These are phyloP conservation scores for Sebastes wilsoni DNA, from an alignment of 2,797 vertebrate species.

Conservation along the genomic window DNA sequence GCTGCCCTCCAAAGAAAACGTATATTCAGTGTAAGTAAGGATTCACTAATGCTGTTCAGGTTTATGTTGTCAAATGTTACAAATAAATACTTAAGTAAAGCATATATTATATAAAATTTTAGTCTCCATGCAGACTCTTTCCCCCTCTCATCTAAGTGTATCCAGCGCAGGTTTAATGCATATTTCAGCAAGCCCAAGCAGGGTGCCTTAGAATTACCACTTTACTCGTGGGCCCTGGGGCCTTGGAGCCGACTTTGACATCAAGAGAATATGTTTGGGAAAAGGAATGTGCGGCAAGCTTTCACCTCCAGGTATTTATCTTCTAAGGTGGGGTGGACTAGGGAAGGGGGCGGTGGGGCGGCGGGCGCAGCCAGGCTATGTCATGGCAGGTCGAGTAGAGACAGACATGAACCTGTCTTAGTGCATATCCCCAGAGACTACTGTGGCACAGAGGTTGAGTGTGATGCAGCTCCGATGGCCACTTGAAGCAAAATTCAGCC, in stretches of 20 bases:
- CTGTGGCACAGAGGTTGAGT: constrained; percentile 19
- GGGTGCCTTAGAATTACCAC: constrained; percentile 92
- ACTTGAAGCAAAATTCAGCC: constrained; percentile 40
- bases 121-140: constrained; percentile 76
- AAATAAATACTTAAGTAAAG: constrained; percentile 56
- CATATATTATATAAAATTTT: constrained; percentile 57
- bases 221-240: constrained; percentile 89
- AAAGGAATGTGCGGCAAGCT: constrained; percentile 96
- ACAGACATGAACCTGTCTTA: constrained; percentile 74
- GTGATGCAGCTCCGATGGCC: constrained; percentile 40
- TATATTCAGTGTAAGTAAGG: neutral
- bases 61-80: constrained; percentile 14
- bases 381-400: constrained; percentile 78
- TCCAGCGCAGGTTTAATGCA: constrained; percentile 91
- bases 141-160: constrained; percentile 81
- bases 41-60: neutral
- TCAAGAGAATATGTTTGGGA: constrained; percentile 92
- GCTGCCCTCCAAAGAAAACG: neutral
- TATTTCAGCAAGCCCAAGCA: constrained; percentile 98
- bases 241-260: constrained; percentile 93
- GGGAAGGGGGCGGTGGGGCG: constrained; percentile 59
- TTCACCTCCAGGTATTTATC: constrained; percentile 97
- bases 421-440: constrained; percentile 46
- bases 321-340: constrained; percentile 83
- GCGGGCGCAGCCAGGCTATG: constrained; percentile 76